These are phyloP conservation scores for Charanyca ferruginea DNA, from an alignment of 2,888 invertebrate genomes.

Conservation along the genomic window DNA sequence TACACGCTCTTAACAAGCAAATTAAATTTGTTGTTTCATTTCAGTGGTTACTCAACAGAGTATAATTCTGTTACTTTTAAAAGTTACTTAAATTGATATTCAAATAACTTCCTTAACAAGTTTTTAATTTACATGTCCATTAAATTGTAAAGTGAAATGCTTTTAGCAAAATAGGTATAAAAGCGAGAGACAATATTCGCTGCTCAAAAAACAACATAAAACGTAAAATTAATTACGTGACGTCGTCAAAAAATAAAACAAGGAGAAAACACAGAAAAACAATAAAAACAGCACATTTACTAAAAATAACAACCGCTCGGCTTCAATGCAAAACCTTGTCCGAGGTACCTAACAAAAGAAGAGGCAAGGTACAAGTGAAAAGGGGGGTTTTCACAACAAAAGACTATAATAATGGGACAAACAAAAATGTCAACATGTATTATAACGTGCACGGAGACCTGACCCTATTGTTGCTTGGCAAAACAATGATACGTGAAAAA, in stretches of 20 bases:
- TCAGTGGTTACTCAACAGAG: neutral
- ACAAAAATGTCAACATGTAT: conserved; percentile 86
- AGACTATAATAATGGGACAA: conserved; percentile 80
- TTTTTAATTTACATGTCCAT: neutral
- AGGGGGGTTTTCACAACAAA: conserved; percentile 78
- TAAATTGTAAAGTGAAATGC: conserved; percentile 7
- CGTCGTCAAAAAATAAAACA: conserved; percentile 32
- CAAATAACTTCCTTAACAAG: no score
- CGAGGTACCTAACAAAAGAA: conserved; percentile 51
- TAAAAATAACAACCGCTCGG: conserved; percentile 36
- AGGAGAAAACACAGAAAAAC: conserved; percentile 23
- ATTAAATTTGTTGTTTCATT: neutral
- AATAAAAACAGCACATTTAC: conserved; percentile 20
- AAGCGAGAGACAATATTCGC: conserved; percentile 18
- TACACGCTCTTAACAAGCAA: no score
- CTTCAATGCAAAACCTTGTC: conserved; percentile 43
- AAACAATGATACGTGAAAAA: conserved; percentile 63
- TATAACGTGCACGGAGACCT: conserved; percentile 51
- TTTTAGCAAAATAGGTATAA: neutral
- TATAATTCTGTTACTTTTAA: neutral
- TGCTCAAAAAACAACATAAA: conserved; percentile 27
- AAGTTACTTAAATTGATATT: no score
- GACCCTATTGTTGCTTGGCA: conserved; percentile 58
- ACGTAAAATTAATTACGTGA: conserved; percentile 49
- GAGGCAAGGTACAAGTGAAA: conserved; percentile 56